Evolutionary conservation across 2,888 invertebrate species (phyloP), one percentile per base, ranked within the genome.

Genomic region (Prionchulus punctatus): DNA sequence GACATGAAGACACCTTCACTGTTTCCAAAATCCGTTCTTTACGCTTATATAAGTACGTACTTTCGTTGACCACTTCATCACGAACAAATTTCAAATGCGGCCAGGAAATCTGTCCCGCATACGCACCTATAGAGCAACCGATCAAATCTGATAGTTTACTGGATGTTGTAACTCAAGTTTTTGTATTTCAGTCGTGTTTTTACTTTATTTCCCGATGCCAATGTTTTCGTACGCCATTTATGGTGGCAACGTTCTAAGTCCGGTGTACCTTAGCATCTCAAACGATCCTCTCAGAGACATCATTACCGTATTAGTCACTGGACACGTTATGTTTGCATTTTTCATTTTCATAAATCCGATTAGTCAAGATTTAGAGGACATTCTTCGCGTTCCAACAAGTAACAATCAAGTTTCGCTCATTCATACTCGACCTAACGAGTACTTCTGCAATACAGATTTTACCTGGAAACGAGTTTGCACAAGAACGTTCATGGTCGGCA

Each of bases 1-100:
- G 89, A 89, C 70, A 89, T 89, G 89, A 79, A 79, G 60, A 78
- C 83, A 59, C 83, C 84, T 61, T 72, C 77, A 1, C 79, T 82
- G 65, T 81, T 89, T 58, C 79, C 81, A 63, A 75, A 76, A 64
- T 85, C 86, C 0, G 80, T 86, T 45, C 23, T 21, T n/a, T 45
- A 18, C n/a, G 15, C 31, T 49, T 42, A 26, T 57, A 36, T 12
- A 18, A 7, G 36, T 36, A 12, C 36, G 7, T 7, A 12, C 18
- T 12, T 36, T 36, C 18, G 18, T 36, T 36, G 12, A 12, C 7
- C 36, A 36, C 36, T 36, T 36, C 18, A n/a, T n/a, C n/a, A n/a
- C n/a, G n/a, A n/a, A n/a, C n/a, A n/a, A n/a, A n/a, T n/a, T n/a
- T n/a, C n/a, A n/a, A n/a, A n/a, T n/a, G n/a, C n/a, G n/a, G n/a